Base-by-base conservation (phyloP, 2,888 invertebrate genomes). In the Lasioglossum malachurum region DNA sequence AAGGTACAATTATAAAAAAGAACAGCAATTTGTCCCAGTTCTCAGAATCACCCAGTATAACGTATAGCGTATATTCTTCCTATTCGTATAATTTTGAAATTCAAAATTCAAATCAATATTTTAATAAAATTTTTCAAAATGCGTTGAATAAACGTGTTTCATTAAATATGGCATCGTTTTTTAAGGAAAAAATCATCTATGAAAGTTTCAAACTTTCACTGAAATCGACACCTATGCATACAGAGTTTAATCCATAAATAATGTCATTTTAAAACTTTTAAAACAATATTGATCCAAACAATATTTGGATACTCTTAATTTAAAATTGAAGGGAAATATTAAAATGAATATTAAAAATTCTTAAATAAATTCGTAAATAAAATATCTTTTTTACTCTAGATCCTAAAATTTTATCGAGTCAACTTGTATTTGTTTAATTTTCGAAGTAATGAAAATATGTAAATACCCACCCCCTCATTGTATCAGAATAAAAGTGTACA, bases 201-300 rank as follows among this genome's bases (percentile, higher is more conserved):
- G 12, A 75, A 64, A 19, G 12, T 27, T 35, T 46, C 2, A 14
- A 19, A 49, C 60, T 41, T 8, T n/a, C 10, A 10, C n/a, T 41
- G 27, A 78, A 78, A 38, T 71, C 71, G 78, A 78, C 78, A 78
- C 78, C 71, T 78, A 71, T 71, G 71, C 69, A 14, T 31, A 57
- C 27, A n/a, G 38, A 74, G 31, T 35, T 74, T 46, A 23, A 35
- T 23, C 53, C 23, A 53, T 38, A 53, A 74, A 23, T 14, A 74
- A 74, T n/a, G 35, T 74, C 35, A 5, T 53, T 74, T 41, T 14
- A 41, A 1, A 71, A 41, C 23, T n/a, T n/a, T n/a, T n/a, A n/a
- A n/a, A n/a, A n/a, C n/a, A n/a, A n/a, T n/a, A n/a, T n/a, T n/a
- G n/a, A n/a, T n/a, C n/a, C n/a, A n/a, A n/a, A n/a, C n/a, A n/a